Evolutionary conservation across 2,797 vertebrate genomes (phyloP).

Genomic region (Gymnothorax reevesii): DNA sequence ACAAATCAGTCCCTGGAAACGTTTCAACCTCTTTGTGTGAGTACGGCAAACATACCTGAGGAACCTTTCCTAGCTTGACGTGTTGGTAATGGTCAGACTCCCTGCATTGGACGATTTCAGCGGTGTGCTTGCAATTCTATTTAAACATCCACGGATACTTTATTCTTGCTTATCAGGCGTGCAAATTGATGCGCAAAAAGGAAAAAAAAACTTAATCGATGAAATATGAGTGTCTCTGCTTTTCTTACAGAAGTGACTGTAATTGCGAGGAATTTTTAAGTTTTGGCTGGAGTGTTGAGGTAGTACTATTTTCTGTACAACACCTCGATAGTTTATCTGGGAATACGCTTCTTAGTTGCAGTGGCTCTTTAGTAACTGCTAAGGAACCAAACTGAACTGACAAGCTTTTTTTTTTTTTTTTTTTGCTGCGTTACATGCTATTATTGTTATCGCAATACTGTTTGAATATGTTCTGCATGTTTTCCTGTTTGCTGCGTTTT

Average conservation of each 20-base stretch:
- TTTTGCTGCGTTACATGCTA: not conserved
- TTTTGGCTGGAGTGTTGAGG: not conserved
- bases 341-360: not conserved
- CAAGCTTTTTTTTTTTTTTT: too few relatives aligned
- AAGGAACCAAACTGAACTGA: not conserved
- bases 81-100: not conserved
- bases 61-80: not conserved
- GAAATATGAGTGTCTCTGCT: not conserved
- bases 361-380: not conserved
- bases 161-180: not conserved
- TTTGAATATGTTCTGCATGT: not conserved
- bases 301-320: not conserved
- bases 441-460: not conserved
- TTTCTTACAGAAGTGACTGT: not conserved
- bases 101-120: not conserved
- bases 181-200: not conserved
- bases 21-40: not conserved
- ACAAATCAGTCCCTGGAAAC: not conserved
- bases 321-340: not conserved
- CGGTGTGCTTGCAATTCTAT: not conserved
- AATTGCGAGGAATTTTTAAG: not conserved
- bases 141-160: not conserved
- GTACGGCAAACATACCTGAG: not conserved
- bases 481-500: not conserved
- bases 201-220: too few relatives aligned